Conservation (phyloP, 2,797 vertebrate genomes). For the Artibeus lituratus region DNA sequence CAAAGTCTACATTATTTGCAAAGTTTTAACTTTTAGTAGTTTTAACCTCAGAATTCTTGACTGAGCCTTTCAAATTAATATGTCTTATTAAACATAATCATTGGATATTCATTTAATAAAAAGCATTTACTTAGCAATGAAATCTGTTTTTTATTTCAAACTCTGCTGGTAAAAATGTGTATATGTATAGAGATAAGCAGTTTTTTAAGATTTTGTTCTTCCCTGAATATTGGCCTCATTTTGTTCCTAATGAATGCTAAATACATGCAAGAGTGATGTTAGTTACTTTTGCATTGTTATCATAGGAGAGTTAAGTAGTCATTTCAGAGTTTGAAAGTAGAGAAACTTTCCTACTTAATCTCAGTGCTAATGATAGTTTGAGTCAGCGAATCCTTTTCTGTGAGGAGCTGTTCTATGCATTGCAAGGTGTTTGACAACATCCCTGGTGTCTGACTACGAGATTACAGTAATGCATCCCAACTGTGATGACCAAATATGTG, state of each 20-base stretch:
- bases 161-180: not conserved
- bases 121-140: not conserved
- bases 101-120: not conserved
- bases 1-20: slow-evolving; percentile 43
- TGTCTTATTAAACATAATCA: not conserved
- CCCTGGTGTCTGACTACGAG: not conserved
- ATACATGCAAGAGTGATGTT: not conserved
- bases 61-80: not conserved
- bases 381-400: not conserved
- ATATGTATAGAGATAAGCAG: not conserved
- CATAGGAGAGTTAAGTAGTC: not conserved
- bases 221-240: not conserved
- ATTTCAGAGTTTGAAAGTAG: not conserved
- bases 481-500: not conserved
- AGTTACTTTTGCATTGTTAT: not conserved
- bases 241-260: not conserved
- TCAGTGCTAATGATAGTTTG: not conserved
- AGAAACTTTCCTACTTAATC: not conserved
- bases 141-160: not conserved
- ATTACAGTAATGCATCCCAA: not conserved
- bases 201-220: not conserved
- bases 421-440: not conserved
- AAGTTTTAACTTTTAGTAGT: slow-evolving; percentile 13
- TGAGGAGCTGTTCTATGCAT: not conserved
- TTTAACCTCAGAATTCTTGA: not conserved